Evolutionary conservation across 2,888 invertebrate genomes (phyloP).

Genomic region (Patella ulyssiponensis): DNA sequence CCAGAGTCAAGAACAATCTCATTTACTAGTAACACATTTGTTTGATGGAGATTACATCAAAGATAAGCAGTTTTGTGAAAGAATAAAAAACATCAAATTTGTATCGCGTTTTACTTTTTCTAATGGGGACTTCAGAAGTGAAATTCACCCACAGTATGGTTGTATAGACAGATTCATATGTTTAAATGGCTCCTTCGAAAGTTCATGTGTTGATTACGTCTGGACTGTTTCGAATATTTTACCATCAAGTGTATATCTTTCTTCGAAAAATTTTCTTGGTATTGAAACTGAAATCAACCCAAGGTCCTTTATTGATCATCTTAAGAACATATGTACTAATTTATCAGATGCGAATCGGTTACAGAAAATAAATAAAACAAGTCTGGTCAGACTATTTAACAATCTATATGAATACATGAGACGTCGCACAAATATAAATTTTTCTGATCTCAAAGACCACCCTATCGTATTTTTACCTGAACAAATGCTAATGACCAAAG

Average conservation of each 20-base stretch:
- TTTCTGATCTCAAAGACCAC: neutral
- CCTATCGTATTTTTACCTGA: slow-evolving; percentile 22
- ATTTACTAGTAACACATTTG: slow-evolving; percentile 26
- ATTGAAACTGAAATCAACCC: neutral
- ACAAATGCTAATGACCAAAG: slow-evolving; percentile 28
- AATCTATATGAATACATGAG: neutral
- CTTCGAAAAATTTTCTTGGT: neutral
- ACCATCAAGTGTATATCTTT: neutral
- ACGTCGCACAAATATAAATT: neutral
- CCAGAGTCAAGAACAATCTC: slow-evolving; percentile 19
- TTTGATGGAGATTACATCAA: slow-evolving; percentile 13
- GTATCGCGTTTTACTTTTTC: slow-evolving; percentile 20
- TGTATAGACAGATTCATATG: slow-evolving; percentile 6
- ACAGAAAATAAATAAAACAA: neutral
- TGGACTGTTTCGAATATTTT: slow-evolving; percentile 11
- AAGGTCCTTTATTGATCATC: neutral
- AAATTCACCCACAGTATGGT: slow-evolving; percentile 17
- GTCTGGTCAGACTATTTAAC: neutral
- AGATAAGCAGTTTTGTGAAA: slow-evolving; percentile 9
- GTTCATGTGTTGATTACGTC: neutral
- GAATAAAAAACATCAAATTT: slow-evolving; percentile 28
- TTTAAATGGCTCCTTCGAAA: slow-evolving; percentile 18
- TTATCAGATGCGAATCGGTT: neutral
- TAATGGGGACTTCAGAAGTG: neutral
- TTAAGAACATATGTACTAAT: neutral